A percentile compares a stretch with the other conserved stretches of the same genome.
Evolutionary conservation across 2,888 invertebrate genomes (phyloP).

Genomic region (Chymomyza caudatula): DNA sequence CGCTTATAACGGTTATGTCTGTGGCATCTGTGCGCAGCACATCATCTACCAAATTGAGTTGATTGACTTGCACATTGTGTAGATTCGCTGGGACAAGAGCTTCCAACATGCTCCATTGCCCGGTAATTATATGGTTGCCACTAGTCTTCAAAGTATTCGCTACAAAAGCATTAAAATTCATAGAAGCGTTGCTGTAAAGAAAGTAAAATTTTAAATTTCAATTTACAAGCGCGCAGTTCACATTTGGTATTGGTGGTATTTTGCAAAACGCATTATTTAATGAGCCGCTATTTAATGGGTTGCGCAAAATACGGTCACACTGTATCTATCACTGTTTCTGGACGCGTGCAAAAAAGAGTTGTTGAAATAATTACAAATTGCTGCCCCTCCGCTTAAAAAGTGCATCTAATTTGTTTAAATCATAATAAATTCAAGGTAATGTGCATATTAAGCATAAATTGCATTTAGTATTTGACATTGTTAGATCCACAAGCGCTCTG

Average conservation of each 20-base stretch:
- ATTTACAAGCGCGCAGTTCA: not conserved
- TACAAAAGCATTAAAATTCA: conserved; percentile 77
- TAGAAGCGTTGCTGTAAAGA: conserved; percentile 50
- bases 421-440: conserved; percentile 38
- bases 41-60: conserved; percentile 79
- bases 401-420: conserved; percentile 58
- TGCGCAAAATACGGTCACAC: conserved; percentile 26
- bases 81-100: conserved; percentile 68
- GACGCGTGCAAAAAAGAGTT: conserved; percentile 37
- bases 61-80: conserved; percentile 78
- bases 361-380: conserved; percentile 33
- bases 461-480: not conserved
- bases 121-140: conserved; percentile 77
- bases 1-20: conserved; percentile 76
- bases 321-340: conserved; percentile 33
- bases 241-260: not conserved
- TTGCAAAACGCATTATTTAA: conserved; percentile 8
- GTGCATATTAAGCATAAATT: not conserved
- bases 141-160: conserved; percentile 76
- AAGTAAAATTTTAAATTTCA: not conserved
- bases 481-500: conserved; percentile 5
- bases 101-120: conserved; percentile 67
- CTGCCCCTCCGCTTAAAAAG: conserved; percentile 51
- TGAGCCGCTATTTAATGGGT: not conserved
- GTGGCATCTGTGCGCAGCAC: conserved; percentile 76